Conservation (phyloP, 2,888 invertebrate species). For the Tryphoninae sp. region DNA sequence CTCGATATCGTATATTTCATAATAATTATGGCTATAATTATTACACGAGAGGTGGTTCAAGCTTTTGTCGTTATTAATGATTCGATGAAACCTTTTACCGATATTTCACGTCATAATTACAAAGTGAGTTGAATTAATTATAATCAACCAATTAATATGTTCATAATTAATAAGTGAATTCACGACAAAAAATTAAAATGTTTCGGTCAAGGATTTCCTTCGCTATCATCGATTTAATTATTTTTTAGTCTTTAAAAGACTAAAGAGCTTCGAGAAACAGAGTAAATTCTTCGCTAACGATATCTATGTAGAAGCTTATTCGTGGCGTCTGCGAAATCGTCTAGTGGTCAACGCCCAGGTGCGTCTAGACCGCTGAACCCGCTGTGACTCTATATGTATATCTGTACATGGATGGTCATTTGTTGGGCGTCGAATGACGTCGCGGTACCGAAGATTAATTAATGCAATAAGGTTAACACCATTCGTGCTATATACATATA, state of each 20-base stretch:
- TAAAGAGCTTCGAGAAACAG: background rate
- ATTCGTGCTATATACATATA: background rate
- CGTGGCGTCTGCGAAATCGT: constrained; percentile 1
- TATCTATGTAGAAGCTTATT: background rate
- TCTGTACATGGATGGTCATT: background rate
- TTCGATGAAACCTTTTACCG: background rate
- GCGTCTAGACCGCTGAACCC: constrained; percentile 12
- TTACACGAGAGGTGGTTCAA: background rate
- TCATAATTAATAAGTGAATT: background rate
- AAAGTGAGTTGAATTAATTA: no score
- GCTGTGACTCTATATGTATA: background rate
- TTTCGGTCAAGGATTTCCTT: background rate
- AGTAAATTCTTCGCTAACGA: background rate
- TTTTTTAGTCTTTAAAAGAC: background rate
- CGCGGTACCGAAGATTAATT: constrained; percentile 15
- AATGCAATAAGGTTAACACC: background rate
- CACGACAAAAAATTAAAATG: background rate
- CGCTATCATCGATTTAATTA: background rate
- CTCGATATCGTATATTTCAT: background rate
- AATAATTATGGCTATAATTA: background rate
- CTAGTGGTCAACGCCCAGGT: constrained; percentile 12
- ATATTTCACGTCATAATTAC: background rate
- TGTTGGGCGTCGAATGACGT: constrained; percentile 26
- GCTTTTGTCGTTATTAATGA: background rate
- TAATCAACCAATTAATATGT: no score